Conservation (phyloP, 2,888 invertebrate species). For the Rhingia rostrata region DNA sequence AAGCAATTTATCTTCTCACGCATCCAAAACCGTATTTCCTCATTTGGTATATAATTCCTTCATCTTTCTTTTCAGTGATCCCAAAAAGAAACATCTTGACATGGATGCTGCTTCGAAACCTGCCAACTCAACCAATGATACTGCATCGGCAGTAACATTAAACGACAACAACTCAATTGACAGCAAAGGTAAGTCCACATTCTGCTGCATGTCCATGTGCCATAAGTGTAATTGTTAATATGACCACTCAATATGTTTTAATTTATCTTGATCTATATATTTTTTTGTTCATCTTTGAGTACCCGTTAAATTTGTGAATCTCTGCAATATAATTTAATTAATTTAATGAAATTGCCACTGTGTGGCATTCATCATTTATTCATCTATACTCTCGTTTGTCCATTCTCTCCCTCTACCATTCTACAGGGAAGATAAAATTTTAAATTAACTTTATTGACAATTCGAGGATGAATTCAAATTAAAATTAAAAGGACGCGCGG, state of each 20-base stretch:
- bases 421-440: conserved; percentile 59
- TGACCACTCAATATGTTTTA: conserved; percentile 34
- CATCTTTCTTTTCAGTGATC: conserved; percentile 78
- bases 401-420: conserved; percentile 12
- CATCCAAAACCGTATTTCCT: not conserved
- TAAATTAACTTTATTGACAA: conserved; percentile 74
- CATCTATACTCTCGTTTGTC: conserved; percentile 47
- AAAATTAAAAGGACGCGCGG: conserved; percentile 71
- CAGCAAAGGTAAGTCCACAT: conserved; percentile 84
- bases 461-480: conserved; percentile 73
- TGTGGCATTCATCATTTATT: conserved; percentile 74
- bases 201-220: not conserved
- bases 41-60: conserved; percentile 22
- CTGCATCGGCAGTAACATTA: conserved; percentile 64
- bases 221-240: conserved; percentile 32
- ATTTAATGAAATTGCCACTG: conserved; percentile 72
- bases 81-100: conserved; percentile 82
- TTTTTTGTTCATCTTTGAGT: conserved; percentile 27
- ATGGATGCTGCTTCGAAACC: conserved; percentile 76
- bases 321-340: conserved; percentile 73
- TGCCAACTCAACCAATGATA: conserved; percentile 77
- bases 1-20: too few relatives aligned
- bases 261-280: not conserved
- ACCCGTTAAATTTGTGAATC: conserved; percentile 38
- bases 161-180: conserved; percentile 81